Conservation (phyloP, 2,797 vertebrate species). For the Takifugu rubripes region DNA sequence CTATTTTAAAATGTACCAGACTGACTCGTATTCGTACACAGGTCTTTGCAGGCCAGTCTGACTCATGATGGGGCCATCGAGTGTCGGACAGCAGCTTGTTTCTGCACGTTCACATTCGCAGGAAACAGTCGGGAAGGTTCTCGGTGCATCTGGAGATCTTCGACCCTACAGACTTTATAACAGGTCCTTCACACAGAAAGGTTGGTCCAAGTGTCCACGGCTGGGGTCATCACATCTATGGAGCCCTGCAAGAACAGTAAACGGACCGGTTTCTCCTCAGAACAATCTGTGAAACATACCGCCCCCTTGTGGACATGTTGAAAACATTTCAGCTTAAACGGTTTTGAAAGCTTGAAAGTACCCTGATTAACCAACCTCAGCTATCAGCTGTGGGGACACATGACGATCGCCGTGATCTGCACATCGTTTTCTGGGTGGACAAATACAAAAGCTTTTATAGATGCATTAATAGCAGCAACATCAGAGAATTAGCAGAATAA, state of each 20-base stretch:
- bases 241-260: slow-evolving; percentile 25
- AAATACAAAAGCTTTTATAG: background rate
- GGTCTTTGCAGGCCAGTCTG: background rate
- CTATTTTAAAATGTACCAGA: background rate
- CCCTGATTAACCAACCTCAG: slow-evolving; percentile 77
- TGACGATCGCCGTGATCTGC: slow-evolving; percentile 71
- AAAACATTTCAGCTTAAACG: background rate
- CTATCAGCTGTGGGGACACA: slow-evolving; percentile 68
- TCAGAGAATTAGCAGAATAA: background rate
- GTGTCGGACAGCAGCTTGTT: slow-evolving; percentile 6
- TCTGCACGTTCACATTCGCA: slow-evolving; percentile 15
- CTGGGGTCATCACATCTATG: slow-evolving; percentile 61
- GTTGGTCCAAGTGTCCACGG: slow-evolving; percentile 80
- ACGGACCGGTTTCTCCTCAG: background rate
- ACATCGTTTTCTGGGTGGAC: slow-evolving; percentile 72
- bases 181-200: slow-evolving; percentile 52
- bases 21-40: background rate
- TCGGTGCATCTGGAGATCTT: slow-evolving; percentile 8
- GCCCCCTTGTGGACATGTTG: slow-evolving; percentile 62
- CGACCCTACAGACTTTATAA: slow-evolving; percentile 19
- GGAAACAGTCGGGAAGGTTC: slow-evolving; percentile 11
- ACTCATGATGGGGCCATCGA: background rate
- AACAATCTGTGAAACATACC: slow-evolving; percentile 40
- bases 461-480: background rate
- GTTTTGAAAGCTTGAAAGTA: background rate